Percentiles rank a stretch among this genome's conserved stretches.
These are phyloP conservation scores for Aspiorhynchus laticeps DNA, from an alignment of 2,113 vertebrate species.

Conservation along the genomic window DNA sequence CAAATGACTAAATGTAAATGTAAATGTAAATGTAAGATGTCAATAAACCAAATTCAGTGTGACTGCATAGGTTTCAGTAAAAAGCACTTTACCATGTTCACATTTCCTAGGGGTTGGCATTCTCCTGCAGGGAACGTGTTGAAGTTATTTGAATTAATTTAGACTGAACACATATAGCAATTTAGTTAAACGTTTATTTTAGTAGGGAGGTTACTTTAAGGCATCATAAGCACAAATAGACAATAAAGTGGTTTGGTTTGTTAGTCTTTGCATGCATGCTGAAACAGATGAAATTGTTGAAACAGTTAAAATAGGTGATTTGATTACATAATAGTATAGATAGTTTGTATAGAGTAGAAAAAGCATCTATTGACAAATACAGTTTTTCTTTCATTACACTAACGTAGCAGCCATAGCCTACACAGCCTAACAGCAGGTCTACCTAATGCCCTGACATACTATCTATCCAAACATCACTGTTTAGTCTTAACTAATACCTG, in stretches of 20 bases:
- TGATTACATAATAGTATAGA: background rate
- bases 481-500: background rate
- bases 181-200: constrained; percentile 24
- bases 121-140: background rate
- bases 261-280: constrained; percentile 37
- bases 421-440: background rate
- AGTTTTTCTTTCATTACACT: background rate
- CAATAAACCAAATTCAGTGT: background rate
- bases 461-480: constrained; percentile 1
- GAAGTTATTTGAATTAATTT: background rate
- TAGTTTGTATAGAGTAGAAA: background rate
- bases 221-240: constrained; percentile 31
- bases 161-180: background rate
- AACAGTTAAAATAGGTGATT: background rate
- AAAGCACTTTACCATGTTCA: background rate
- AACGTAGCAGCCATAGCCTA: background rate
- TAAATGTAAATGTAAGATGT: too few relatives aligned
- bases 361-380: background rate
- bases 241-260: background rate
- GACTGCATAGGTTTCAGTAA: background rate
- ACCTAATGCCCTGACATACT: background rate
- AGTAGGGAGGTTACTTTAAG: constrained; percentile 26
- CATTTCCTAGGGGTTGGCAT: background rate
- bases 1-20: too few relatives aligned
- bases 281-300: background rate